A percentile compares a stretch with the other conserved stretches of the same genome.
These are phyloP conservation scores for Geotria australis DNA, from an alignment of 2,797 vertebrate species.

Conservation along the genomic window DNA sequence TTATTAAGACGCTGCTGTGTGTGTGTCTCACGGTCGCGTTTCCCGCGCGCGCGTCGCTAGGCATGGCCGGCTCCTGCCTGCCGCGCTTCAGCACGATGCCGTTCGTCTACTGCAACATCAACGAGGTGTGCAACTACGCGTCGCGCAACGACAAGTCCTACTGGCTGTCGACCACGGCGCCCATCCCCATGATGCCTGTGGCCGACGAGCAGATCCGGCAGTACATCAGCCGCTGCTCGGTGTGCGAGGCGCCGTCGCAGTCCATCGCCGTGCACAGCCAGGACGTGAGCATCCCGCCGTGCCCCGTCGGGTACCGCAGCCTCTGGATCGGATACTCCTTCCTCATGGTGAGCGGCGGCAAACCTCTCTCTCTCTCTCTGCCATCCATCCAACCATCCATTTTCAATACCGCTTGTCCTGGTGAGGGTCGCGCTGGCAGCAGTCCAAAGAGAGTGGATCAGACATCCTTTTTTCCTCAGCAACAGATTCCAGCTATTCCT, in stretches of 20 bases:
- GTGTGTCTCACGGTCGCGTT: too few species aligned
- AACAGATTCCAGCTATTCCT: too few species aligned
- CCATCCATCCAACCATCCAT: too few species aligned
- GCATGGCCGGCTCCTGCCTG: constrained; percentile 65
- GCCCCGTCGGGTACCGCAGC: constrained; percentile 59
- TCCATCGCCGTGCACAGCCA: constrained; percentile 77
- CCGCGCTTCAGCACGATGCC: constrained; percentile 83
- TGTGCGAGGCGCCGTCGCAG: constrained; percentile 64
- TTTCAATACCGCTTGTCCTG: too few species aligned
- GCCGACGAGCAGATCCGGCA: constrained; percentile 26
- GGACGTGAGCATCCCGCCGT: constrained; percentile 47
- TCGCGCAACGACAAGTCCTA: constrained; percentile 84
- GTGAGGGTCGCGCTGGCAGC: too few species aligned
- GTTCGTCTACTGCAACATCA: constrained; percentile 77
- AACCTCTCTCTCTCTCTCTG: too few species aligned
- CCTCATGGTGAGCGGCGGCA: constrained; percentile 53
- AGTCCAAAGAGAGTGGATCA: too few species aligned
- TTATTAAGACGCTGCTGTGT: too few species aligned
- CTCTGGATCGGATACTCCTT: constrained; percentile 96
- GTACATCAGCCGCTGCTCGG: constrained; percentile 75
- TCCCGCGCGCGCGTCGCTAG: constrained; percentile 9
- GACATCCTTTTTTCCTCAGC: too few species aligned
- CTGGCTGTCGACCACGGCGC: constrained; percentile 73
- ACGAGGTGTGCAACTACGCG: constrained; percentile 62
- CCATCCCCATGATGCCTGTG: constrained; percentile 91